Conservation (phyloP, 2,888 invertebrate species). For the Cryptocheilus praepositus region DNA sequence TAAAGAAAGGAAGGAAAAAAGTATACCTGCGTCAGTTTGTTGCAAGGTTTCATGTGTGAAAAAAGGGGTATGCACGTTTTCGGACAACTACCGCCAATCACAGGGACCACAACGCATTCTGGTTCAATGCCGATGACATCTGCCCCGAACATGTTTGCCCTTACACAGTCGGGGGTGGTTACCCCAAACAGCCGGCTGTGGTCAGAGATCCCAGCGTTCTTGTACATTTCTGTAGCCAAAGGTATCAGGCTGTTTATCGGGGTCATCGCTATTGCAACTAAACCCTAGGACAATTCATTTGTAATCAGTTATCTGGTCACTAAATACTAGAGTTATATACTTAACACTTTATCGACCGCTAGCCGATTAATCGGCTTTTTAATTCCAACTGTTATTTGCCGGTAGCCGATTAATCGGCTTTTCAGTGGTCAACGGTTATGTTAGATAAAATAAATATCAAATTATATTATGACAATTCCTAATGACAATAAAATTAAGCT, state of each 20-base stretch:
- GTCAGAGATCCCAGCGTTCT: constrained; percentile 80
- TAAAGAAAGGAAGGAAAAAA: background rate
- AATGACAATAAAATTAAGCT: no score
- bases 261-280: constrained; percentile 75
- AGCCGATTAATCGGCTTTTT: no score
- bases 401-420: no score
- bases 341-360: no score
- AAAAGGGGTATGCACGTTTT: constrained; percentile 86
- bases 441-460: no score
- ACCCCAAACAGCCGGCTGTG: constrained; percentile 82
- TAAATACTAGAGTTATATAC: no score
- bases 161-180: constrained; percentile 83
- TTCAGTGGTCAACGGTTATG: no score
- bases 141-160: constrained; percentile 86
- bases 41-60: constrained; percentile 81
- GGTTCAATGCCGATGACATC: constrained; percentile 80
- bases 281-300: constrained; percentile 67
- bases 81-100: constrained; percentile 86
- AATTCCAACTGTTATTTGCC: no score
- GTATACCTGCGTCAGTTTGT: constrained; percentile 62
- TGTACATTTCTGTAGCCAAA: constrained; percentile 81
- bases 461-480: no score
- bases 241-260: constrained; percentile 84
- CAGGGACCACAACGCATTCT: constrained; percentile 82
- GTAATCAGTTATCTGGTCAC: background rate